Conservation (phyloP, 2,797 vertebrate genomes). For the Danio kyathit region DNA sequence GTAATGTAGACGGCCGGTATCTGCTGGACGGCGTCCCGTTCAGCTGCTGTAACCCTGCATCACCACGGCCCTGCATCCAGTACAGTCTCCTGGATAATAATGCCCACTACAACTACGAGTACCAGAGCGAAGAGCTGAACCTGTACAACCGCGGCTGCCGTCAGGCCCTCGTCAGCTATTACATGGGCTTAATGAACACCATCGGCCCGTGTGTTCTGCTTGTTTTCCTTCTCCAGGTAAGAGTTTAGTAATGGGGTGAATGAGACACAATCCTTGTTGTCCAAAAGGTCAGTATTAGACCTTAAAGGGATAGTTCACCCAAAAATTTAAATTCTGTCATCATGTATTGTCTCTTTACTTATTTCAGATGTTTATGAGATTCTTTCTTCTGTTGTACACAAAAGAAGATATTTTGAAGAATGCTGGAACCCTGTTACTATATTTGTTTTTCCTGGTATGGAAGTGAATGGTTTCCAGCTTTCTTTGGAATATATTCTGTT, state of each 20-base stretch:
- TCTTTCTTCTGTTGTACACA: no score
- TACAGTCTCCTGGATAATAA: slow-evolving; percentile 91
- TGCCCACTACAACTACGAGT: slow-evolving; percentile 95
- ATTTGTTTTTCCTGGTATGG: no score
- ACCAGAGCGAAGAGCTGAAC: slow-evolving; percentile 93
- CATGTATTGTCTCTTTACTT: no score
- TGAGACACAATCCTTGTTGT: not conserved
- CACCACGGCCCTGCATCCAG: slow-evolving; percentile 94
- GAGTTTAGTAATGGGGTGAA: slow-evolving; percentile 35
- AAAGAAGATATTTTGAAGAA: no score
- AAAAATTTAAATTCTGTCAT: no score
- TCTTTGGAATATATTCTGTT: no score
- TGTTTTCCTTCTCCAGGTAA: slow-evolving; percentile 92
- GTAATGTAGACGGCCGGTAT: slow-evolving; percentile 94
- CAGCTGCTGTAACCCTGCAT: slow-evolving; percentile 97
- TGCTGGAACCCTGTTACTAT: no score
- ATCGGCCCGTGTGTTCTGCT: slow-evolving; percentile 86
- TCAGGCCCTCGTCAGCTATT: slow-evolving; percentile 90
- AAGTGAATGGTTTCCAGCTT: no score
- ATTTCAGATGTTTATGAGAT: no score
- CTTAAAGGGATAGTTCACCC: no score
- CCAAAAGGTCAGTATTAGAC: not conserved
- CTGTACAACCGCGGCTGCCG: slow-evolving; percentile 89
- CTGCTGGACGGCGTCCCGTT: slow-evolving; percentile 93
- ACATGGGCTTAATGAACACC: slow-evolving; percentile 91